These are phyloP conservation scores for Nyctibius bracteatus DNA, from an alignment of 2,113 vertebrate genomes.

Conservation along the genomic window DNA sequence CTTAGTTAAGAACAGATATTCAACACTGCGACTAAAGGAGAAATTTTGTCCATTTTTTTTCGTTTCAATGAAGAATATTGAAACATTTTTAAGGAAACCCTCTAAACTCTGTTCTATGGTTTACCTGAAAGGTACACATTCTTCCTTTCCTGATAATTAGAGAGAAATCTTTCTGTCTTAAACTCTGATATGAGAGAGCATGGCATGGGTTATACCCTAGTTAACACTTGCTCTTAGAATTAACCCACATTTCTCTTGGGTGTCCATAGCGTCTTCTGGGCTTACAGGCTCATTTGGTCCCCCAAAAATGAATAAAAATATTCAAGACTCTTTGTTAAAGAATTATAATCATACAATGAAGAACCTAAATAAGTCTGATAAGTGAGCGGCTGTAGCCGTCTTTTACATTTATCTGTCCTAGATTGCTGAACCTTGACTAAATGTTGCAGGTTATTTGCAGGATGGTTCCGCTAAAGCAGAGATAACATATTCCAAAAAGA, in stretches of 20 bases:
- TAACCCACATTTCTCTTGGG: not conserved
- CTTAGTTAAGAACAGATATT: not conserved
- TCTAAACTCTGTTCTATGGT: not conserved
- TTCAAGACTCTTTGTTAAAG: not conserved
- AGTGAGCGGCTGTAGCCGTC: not conserved
- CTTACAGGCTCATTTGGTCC: not conserved
- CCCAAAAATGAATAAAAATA: not conserved
- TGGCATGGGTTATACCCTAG: not conserved
- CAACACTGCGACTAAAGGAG: not conserved
- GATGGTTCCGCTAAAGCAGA: conserved; percentile 18
- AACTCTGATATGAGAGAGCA: not conserved
- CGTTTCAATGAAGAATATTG: not conserved
- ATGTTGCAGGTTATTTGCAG: conserved; percentile 8
- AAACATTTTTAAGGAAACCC: not conserved
- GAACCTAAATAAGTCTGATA: not conserved
- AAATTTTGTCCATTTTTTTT: not conserved
- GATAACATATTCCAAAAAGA: conserved; percentile 29
- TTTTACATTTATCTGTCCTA: conserved; percentile 8
- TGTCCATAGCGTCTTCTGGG: not conserved
- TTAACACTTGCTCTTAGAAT: not conserved
- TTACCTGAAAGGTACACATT: not conserved
- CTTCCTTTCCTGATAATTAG: not conserved
- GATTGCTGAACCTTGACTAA: conserved; percentile 2
- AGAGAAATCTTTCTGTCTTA: not conserved
- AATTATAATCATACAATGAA: not conserved